Evolutionary conservation across 1,140 invertebrate genomes (phyloP), one percentile per base, ranked within the genome.

Genomic region (Habropoda laboriosa): DNA sequence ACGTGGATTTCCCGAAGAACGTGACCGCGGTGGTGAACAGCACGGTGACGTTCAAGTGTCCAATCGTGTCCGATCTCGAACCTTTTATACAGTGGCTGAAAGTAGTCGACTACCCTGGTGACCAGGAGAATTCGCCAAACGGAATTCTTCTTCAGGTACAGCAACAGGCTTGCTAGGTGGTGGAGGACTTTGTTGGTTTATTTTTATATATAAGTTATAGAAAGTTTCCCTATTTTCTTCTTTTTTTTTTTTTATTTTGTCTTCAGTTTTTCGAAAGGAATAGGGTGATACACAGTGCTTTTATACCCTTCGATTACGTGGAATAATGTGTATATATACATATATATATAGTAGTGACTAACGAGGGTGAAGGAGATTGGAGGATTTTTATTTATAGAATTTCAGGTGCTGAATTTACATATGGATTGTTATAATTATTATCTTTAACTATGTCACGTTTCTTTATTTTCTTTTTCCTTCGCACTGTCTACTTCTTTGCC

Each of bases 1-100:
- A 95, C 89, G 95, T 95, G 81, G 96, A 95, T 27, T 96, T 95
- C 92, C 96, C 96, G 32, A 94, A 95, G 80, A 98, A 98, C 91
- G 92, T 95, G 81, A 98, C 97, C 1, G 96, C 95, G 21, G 81
- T 95, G 72, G 93, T 96, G 8, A 96, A 97, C 88, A 94, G 94
- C 30, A 95, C 94, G n/a, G 96, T 95, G 32, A 92, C 84, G 38
- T 95, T 98, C 83, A 94, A 95, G 81, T 98, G 97, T 92, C 95
- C 95, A 47, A 93, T 93, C 80, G 94, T 96, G 3, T 95, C 95
- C 6, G 97, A 97, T 89, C 90, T 96, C 64, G 96, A 97, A 88
- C 96, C 97, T 1, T 95, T 94, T 81, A 93, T 97, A 55, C 94
- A 95, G 64, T 98, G 97, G 97, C 84, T 96, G 51, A 94, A 93